Base-by-base conservation (phyloP, 2,888 invertebrate genomes). In the Brenthis daphne region DNA sequence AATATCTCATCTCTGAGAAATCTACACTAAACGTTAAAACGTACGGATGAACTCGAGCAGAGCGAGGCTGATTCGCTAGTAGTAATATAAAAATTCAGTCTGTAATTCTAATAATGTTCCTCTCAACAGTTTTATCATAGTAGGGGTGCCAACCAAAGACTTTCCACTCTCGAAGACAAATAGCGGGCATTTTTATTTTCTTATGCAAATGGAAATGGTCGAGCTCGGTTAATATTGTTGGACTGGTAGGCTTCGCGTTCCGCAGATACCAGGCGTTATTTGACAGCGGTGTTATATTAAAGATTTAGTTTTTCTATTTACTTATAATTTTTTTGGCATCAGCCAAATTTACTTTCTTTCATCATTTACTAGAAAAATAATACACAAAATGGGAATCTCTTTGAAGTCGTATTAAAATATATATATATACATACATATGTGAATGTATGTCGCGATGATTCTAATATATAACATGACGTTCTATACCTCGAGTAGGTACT, bases 111-210 rank as follows among this genome's bases (percentile, higher is more conserved):
- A 43, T 11, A 43, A 43, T 43, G 37, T 43, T 43, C 11, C 29
- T 29, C 29, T 29, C 29, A 11, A 43, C 37, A 43, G 11, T 43
- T 43, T 43, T 47, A 47, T n/a, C 55, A 54, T 71, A 56, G 77
- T 77, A 76, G 65, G 50, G 68, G 57, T 64, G 60, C 68, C 56
- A 68, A 71, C 69, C 70, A 72, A 76, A 74, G 72, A 68, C 69
- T 73, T 74, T 71, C 73, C 71, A 71, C 71, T 71, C 74, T 58
- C 65, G 69, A 76, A 76, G 77, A 79, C 79, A 79, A 79, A 79
- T 77, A 75, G 76, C 68, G 75, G 73, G 75, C 77, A 77, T 77
- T 79, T 78, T 78, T 78, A 78, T 79, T 77, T 77, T 78, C 77
- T 76, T 77, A 79, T 79, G 79, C 76, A 78, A 79, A 79, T 79